Percentiles rank a stretch among this genome's conserved stretches.
Conservation (phyloP, 2,797 vertebrate species). For the Phataginus tetradactyla region DNA sequence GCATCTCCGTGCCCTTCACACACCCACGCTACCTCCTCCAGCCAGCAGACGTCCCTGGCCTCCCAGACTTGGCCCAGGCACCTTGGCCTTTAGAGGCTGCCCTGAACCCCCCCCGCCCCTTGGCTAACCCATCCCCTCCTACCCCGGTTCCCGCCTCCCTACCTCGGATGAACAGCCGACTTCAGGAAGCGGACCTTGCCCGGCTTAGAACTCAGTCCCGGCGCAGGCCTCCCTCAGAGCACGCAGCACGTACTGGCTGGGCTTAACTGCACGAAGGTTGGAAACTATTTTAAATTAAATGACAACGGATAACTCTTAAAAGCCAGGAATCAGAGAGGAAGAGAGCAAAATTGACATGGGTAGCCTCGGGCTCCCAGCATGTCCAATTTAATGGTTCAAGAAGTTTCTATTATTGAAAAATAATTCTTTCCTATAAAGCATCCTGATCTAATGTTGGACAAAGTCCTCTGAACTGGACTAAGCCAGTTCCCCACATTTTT, state of each 20-base stretch:
- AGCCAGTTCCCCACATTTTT: not conserved
- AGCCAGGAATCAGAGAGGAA: not conserved
- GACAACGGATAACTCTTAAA: not conserved
- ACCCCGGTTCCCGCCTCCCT: not conserved
- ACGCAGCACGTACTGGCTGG: not conserved
- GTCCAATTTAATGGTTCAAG: not conserved
- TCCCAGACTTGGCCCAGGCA: not conserved
- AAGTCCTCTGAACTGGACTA: not conserved
- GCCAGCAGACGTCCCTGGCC: not conserved
- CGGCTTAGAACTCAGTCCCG: not conserved
- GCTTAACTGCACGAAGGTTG: too few relatives aligned
- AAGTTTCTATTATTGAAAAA: not conserved
- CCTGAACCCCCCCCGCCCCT: not conserved
- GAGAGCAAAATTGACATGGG: not conserved
- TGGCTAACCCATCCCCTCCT: too few relatives aligned
- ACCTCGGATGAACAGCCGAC: not conserved
- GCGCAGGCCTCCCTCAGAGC: too few relatives aligned
- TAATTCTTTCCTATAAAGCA: not conserved
- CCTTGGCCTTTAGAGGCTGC: not conserved
- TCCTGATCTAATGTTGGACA: not conserved
- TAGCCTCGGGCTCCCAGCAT: not conserved
- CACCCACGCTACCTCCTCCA: not conserved
- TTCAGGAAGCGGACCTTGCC: not conserved
- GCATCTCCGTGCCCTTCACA: not conserved
- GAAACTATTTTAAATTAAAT: not conserved